Evolutionary conservation across 2,113 vertebrate species (phyloP).

Genomic region (Peromyscus polionotus): DNA sequence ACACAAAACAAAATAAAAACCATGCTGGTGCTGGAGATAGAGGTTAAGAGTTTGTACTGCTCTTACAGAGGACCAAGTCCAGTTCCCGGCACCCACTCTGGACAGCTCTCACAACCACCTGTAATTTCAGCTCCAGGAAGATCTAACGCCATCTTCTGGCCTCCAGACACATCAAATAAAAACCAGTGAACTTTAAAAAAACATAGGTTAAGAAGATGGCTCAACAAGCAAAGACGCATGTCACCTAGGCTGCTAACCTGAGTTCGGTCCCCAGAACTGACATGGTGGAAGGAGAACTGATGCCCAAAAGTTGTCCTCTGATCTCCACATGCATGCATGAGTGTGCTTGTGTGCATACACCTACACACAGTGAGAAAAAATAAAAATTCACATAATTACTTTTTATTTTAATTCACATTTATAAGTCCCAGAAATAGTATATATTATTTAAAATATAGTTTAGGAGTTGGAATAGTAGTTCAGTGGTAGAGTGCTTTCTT

Average conservation of each 20-base stretch:
- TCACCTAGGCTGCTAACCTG: neutral
- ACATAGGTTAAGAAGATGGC: neutral
- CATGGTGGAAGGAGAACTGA: neutral
- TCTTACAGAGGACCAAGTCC: neutral
- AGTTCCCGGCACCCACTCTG: neutral
- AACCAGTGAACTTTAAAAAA: neutral
- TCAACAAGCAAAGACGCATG: too few relatives aligned
- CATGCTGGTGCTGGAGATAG: neutral
- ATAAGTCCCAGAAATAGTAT: constrained; percentile 14
- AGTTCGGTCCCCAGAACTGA: neutral
- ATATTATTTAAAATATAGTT: neutral
- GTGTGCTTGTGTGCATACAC: neutral
- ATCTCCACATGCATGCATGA: neutral
- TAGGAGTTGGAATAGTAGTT: neutral
- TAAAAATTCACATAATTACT: neutral
- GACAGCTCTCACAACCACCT: neutral
- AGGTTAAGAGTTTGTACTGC: neutral
- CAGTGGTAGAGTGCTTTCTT: neutral
- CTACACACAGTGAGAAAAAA: neutral
- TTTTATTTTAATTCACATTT: neutral
- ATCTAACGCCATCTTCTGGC: neutral
- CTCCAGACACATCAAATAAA: neutral
- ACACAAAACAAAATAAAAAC: neutral
- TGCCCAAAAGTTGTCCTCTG: neutral
- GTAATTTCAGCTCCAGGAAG: neutral